These are phyloP conservation scores for Acleris holmiana DNA, from an alignment of 2,888 invertebrate species.

Conservation along the genomic window DNA sequence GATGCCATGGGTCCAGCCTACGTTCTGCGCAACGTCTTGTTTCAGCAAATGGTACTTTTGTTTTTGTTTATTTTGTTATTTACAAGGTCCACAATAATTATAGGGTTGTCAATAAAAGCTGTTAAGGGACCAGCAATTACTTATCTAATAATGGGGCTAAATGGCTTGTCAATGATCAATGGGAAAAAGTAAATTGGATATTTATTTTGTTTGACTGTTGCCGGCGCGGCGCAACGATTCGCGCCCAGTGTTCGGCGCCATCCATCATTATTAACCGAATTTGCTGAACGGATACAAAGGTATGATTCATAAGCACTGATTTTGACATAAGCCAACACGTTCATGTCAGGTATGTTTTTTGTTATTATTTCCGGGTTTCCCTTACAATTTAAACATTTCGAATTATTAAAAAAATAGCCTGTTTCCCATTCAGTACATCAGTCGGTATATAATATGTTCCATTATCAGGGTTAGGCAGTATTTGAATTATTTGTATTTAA, in stretches of 20 bases:
- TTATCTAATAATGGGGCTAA: constrained; percentile 22
- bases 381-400: background rate
- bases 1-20: no score
- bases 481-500: no score
- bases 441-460: no score
- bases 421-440: no score
- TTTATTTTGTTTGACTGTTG: constrained; percentile 23
- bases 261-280: constrained; percentile 39
- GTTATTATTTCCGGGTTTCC: background rate
- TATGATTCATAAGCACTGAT: constrained; percentile 36
- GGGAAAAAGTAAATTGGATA: constrained; percentile 29
- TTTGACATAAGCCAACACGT: constrained; percentile 23
- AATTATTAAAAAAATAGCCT: background rate
- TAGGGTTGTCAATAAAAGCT: no score
- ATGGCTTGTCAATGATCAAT: constrained; percentile 36
- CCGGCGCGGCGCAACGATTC: constrained; percentile 22
- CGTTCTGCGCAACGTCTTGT: no score
- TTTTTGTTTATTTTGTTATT: no score
- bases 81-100: no score
- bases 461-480: no score
- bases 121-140: constrained; percentile 4
- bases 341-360: constrained; percentile 5
- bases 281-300: constrained; percentile 36
- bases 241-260: constrained; percentile 14
- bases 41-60: no score